Base-by-base conservation (phyloP, 1,140 invertebrate genomes). In the Cotesia vestalis region DNA sequence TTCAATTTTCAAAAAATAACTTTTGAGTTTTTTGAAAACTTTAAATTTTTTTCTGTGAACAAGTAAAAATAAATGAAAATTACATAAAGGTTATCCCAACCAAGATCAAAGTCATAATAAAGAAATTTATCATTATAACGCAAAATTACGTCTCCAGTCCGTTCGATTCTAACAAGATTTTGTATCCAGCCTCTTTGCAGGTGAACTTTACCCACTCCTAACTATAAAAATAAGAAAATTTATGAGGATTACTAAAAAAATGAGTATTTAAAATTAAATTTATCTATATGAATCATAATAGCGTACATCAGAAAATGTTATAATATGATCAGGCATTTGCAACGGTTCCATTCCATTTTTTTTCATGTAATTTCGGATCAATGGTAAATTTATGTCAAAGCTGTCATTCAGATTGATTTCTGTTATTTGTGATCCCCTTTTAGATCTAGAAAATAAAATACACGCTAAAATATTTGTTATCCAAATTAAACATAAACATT, bases 41-140 rank as follows among this genome's bases (percentile, higher is more conserved):
- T n/a, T 17, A 3, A 9, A 17, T n/a, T 46, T 51, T 36, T 8
- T 27, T 27, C 27, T 2, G 27, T 27, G 27, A 27, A 27, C 1
- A 27, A 27, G 27, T 27, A 27, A 27, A 27, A 27, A 27, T 27
- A 27, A 27, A 40, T 8, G 11, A 66, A 66, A 34, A 46, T 51
- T 52, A 72, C 70, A 46, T 72, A n/a, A 17, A 72, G 4, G 20
- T 66, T n/a, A 4, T 72, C 34, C 70, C 70, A 72, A n/a, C 52
- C 55, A 17, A 72, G 63, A 9, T 66, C 35, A 4, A 66, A 12
- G 12, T 72, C 70, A 14, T 57, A 40, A 11, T 40, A 3, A 27
- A 52, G 20, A 4, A 9, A 46, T 12, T 55, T 20, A 11, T 14
- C 2, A 35, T 72, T 40, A 12, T 66, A 59, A 11, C 35, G 63